Base-by-base conservation (phyloP, 2,888 invertebrate genomes). In the Apoda limacodes region DNA sequence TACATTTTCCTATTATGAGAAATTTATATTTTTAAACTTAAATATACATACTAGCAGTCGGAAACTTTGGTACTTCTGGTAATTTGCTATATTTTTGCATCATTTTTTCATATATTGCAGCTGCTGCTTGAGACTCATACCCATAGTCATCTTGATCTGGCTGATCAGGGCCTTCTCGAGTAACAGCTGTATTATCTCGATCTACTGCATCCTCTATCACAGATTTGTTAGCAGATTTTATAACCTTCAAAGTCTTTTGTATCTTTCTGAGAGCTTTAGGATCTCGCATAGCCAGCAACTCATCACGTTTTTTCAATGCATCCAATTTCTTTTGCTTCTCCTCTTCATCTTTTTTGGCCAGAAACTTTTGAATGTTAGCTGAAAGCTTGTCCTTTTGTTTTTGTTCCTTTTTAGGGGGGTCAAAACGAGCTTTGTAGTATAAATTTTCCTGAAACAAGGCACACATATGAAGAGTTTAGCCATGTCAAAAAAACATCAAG, bases 111-210 rank as follows among this genome's bases (percentile, higher is more conserved):
- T 93, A 93, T 47, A 89, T 83, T 14, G 88, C 90, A 23, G 90
- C 86, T 2, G 93, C 90, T 60, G 90, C 90, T 48, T 88, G 89
- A 0, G 94, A 94, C 21, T 90, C 92, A 56, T 93, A 94, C 1
- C 94, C 95, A 57, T 94, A 95, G 56, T 95, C 94, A 71, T 95
- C 95, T 56, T 93, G 92, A 51, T 94, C 94, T 0, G 92, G 90
- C 52, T 93, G 92, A 2, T 88, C 85, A 0, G 88, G 87, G 0
- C 91, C 92, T 27, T 85, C 84, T 19, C 87, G 65, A 1, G 91
- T 90, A 3, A 90, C 84, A 3, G 90, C 88, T 9, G 91, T 90
- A 46, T 92, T 87, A 15, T 89, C 85, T 45, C 83, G 82, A 52
- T 92, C 90, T 13, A 89, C 75, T 1, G 93, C 93, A 82, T 94